Base-by-base conservation (phyloP, 2,888 invertebrate species). In the Drosophila kambysellisi region DNA sequence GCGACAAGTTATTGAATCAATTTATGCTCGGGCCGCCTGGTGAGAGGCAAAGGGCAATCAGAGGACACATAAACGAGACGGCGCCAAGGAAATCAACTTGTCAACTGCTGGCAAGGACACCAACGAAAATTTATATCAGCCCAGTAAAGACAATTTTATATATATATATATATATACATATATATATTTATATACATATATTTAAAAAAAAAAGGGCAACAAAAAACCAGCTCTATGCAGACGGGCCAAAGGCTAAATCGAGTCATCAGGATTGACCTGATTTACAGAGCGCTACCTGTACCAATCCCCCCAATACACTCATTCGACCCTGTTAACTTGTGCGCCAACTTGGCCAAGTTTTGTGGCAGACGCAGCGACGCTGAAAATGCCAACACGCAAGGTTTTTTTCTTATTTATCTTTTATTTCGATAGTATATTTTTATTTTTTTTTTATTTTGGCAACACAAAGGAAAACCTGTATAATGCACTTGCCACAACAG, bases 61-160 rank as follows among this genome's bases (percentile, higher is more conserved):
- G 70, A 85, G 84, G 86, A 77, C 88, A 59, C 54, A 71, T 51
- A 43, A 43, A 57, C 32, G 54, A 63, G 66, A 63, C 64, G 74
- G 74, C 82, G 85, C 83, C 84, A 87, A 88, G 84, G 88, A 88
- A 88, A 84, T 84, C 84, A 88, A 79, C 85, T 87, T 84, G 85
- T 81, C 78, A 78, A 81, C 68, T 70, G 35, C 53, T 57, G 66
- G 63, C 83, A 84, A 87, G 83, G 87, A 76, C 86, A 79, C 51
- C 54, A 69, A 68, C 61, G 43, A 69, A 70, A 70, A 63, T 62
- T 20, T 54, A 25, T 58, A 29, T 63, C 11, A 68, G 53, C 54
- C 52, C 54, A 62, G 50, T 41, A 43, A 59, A 63, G 51, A 82
- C 69, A 79, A 74, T 73, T 74, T 9, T 15, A 35, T 0, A 53